Conservation (phyloP, 2,797 vertebrate genomes). For the Tragelaphus oryx region DNA sequence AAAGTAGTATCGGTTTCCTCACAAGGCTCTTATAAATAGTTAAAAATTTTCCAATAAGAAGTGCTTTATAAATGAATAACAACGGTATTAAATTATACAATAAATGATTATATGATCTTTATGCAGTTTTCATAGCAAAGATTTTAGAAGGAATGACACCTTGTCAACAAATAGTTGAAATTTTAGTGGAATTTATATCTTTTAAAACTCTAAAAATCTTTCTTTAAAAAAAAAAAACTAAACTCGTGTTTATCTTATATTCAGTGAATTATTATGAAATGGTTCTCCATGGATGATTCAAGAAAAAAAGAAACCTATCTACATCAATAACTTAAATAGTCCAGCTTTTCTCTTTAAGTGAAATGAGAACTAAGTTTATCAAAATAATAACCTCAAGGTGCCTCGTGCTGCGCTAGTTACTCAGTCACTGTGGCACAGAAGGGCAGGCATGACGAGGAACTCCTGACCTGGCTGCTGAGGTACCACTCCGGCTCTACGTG, state of each 20-base stretch:
- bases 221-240: conserved; percentile 8
- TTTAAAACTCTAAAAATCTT: conserved; percentile 29
- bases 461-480: not conserved
- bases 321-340: not conserved
- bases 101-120: not conserved
- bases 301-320: not conserved
- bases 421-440: not conserved
- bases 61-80: not conserved
- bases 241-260: not conserved
- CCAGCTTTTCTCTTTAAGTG: not conserved
- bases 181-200: conserved; percentile 9
- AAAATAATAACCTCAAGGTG: not conserved
- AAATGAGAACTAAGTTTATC: not conserved
- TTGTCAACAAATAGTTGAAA: not conserved
- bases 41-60: conserved; percentile 27
- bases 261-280: conserved; percentile 12
- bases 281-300: conserved; percentile 2
- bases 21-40: not conserved
- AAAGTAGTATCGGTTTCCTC: not conserved
- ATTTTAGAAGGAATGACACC: not conserved
- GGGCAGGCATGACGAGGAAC: not conserved
- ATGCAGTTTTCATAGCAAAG: not conserved
- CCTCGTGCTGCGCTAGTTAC: not conserved
- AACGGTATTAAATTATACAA: conserved; percentile 1
- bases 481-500: not conserved